Percentiles rank a stretch among this genome's conserved stretches.
phyloP scores from a whole-genome alignment of 1,140 invertebrate species.

The Heliconius hewitsoni region DNA sequence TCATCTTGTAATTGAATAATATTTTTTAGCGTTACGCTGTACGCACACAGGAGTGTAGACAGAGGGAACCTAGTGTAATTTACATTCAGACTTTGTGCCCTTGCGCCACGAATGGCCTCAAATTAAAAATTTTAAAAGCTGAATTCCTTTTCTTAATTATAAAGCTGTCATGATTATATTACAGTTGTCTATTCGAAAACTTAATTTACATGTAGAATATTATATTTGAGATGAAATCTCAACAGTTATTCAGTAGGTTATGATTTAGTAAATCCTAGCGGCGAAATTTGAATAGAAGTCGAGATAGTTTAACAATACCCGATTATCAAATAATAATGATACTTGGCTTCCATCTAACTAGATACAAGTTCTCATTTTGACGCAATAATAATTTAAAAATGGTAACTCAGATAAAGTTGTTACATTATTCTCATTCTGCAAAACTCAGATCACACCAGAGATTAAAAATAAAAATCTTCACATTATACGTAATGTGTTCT shows the following conservation, averaged over 20 bases:
- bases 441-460: not conserved
- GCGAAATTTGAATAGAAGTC: conserved; percentile 4
- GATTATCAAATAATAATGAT: conserved; percentile 6
- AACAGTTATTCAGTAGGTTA: conserved; percentile 1
- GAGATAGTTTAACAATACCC: not conserved
- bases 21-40: not conserved
- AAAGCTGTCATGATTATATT: not conserved
- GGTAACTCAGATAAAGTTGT: not conserved
- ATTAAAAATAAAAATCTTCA: not conserved
- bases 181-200: not conserved
- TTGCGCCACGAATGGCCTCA: too few species aligned
- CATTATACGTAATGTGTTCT: not conserved
- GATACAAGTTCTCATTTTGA: not conserved
- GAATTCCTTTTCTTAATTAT: not conserved
- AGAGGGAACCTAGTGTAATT: too few species aligned
- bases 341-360: conserved; percentile 2
- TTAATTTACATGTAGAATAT: not conserved
- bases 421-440: not conserved
- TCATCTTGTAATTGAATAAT: not conserved
- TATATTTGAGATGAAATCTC: not conserved
- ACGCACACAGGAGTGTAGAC: too few species aligned
- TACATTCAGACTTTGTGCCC: too few species aligned
- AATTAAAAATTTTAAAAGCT: not conserved
- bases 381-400: not conserved
- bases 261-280: conserved; percentile 8